Conservation (phyloP, 2,797 vertebrate genomes). For the Podargus strigoides region DNA sequence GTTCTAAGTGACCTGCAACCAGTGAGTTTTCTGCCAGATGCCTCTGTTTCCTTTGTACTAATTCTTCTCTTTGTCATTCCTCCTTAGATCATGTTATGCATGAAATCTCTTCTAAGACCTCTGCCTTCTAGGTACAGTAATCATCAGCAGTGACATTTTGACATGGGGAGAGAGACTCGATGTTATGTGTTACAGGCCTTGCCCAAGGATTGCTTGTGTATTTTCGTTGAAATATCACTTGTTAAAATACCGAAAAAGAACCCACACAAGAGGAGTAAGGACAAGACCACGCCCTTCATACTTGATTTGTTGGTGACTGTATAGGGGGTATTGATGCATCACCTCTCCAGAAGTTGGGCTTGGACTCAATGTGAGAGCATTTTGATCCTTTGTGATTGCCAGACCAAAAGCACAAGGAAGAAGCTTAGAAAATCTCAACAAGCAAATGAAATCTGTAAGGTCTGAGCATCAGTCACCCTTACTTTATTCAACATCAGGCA, state of each 20-base stretch:
- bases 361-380: not conserved
- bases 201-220: not conserved
- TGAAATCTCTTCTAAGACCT: not conserved
- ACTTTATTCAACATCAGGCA: not conserved
- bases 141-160: not conserved
- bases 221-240: not conserved
- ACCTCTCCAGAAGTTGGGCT: not conserved
- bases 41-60: not conserved
- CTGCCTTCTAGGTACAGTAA: not conserved
- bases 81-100: not conserved
- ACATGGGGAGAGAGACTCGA: not conserved
- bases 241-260: not conserved
- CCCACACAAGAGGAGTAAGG: not conserved
- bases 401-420: not conserved
- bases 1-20: not conserved
- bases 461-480: not conserved
- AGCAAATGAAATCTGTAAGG: not conserved
- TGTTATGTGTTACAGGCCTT: not conserved
- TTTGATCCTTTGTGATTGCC: not conserved
- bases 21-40: not conserved
- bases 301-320: rapidly evolving
- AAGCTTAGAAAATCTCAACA: not conserved
- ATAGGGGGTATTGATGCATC: not conserved
- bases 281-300: not conserved
- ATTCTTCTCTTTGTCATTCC: not conserved